phyloP scores from a whole-genome alignment of 2,888 invertebrate species.

The Dasysyrphus albostriatus region DNA sequence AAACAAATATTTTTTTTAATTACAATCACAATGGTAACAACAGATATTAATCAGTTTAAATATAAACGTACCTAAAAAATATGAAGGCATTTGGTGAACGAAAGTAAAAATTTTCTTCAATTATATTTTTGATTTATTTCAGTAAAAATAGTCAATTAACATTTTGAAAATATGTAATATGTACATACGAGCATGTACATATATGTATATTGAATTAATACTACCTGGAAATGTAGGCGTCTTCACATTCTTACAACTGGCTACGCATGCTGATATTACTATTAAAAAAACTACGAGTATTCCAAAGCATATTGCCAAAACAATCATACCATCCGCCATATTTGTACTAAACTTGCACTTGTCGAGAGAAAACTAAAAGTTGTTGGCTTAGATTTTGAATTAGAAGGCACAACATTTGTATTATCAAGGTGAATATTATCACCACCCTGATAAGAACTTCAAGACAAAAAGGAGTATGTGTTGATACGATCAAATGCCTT shows the following conservation, averaged over 20 bases:
- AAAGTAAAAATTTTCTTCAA: no score
- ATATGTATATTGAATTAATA: neutral
- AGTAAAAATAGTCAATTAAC: no score
- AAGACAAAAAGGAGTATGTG: no score
- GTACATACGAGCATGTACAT: neutral
- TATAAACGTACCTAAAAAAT: no score
- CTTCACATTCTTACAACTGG: conserved; percentile 4
- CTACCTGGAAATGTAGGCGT: neutral
- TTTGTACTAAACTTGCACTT: neutral
- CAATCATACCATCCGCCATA: neutral
- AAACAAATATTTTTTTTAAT: no score
- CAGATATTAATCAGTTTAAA: no score
- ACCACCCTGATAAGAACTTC: neutral
- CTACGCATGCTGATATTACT: neutral
- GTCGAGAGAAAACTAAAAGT: neutral
- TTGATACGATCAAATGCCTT: no score
- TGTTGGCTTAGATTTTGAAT: neutral
- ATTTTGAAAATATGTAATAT: no score
- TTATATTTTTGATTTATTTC: no score
- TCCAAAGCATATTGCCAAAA: neutral
- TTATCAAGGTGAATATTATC: neutral
- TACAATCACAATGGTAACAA: no score
- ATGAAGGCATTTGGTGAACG: no score
- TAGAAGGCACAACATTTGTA: neutral
- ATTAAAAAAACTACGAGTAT: neutral